Evolutionary conservation across 2,888 invertebrate genomes (phyloP).

Genomic region (Aplocera efformata): DNA sequence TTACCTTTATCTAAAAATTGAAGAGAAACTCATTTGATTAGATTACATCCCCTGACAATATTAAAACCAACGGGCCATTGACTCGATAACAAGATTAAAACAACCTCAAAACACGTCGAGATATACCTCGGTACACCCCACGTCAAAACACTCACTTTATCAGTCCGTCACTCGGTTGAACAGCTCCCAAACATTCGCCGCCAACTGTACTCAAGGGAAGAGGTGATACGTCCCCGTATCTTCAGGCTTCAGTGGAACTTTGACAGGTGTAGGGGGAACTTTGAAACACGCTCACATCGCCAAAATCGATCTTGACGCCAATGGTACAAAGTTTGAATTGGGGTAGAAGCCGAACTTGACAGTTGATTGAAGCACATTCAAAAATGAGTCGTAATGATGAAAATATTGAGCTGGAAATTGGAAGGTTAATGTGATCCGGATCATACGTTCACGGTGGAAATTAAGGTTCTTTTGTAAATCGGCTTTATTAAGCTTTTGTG

Average conservation of each 20-base stretch:
- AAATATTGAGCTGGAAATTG: conserved; percentile 16
- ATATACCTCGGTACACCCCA: conserved; percentile 14
- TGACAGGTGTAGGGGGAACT: conserved; percentile 50
- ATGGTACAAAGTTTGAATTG: conserved; percentile 7
- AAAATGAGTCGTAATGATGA: conserved; percentile 20
- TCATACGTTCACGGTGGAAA: conserved; percentile 28
- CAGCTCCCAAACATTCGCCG: conserved; percentile 21
- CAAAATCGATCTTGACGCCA: conserved; percentile 15
- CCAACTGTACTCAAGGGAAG: conserved; percentile 35
- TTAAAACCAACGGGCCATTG: conserved; percentile 2
- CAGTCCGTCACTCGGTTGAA: conserved; percentile 16
- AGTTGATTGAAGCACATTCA: background rate
- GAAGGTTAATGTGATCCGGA: conserved; percentile 8
- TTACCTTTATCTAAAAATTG: too few species aligned
- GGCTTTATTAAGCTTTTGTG: conserved; percentile 37
- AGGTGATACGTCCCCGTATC: conserved; percentile 49
- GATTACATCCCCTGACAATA: background rate
- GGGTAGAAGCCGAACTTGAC: conserved; percentile 1
- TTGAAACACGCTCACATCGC: conserved; percentile 18
- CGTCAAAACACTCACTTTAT: conserved; percentile 19
- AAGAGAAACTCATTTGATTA: too few species aligned
- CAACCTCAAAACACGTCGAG: conserved; percentile 7
- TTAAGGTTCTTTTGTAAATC: conserved; percentile 37
- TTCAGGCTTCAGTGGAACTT: conserved; percentile 46
- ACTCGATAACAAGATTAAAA: conserved; percentile 10